Conservation (phyloP, 2,113 vertebrate genomes). For the Panthera leo region DNA sequence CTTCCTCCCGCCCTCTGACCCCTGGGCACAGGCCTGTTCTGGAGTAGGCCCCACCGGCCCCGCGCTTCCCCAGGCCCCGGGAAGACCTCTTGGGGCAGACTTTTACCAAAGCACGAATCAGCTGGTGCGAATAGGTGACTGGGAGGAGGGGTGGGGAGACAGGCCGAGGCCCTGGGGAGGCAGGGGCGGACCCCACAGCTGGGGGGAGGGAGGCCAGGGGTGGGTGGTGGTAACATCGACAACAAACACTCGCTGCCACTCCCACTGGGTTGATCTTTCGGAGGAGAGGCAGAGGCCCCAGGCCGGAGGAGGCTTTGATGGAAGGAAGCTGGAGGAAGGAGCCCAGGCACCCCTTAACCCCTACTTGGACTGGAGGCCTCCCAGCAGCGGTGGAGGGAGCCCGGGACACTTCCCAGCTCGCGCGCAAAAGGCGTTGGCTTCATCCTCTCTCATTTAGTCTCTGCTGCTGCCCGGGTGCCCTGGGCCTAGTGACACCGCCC, state of each 20-base stretch:
- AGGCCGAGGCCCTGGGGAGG: accelerated
- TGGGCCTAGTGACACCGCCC: too few relatives aligned
- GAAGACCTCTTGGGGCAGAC: not conserved
- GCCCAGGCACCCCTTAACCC: not conserved
- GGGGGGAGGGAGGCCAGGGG: not conserved
- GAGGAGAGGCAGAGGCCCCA: not conserved
- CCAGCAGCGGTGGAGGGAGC: accelerated
- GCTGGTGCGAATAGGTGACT: too few relatives aligned
- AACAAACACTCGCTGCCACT: accelerated
- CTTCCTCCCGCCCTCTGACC: accelerated
- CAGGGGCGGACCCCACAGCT: not conserved
- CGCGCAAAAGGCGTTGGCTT: not conserved
- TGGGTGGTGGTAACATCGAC: not conserved
- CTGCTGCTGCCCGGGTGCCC: not conserved
- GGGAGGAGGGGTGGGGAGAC: too few relatives aligned
- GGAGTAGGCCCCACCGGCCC: too few relatives aligned
- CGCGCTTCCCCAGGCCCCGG: not conserved
- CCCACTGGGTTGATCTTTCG: not conserved
- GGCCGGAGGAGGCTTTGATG: not conserved
- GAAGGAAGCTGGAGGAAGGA: not conserved
- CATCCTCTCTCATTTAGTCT: not conserved
- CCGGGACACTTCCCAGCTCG: not conserved
- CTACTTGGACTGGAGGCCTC: not conserved
- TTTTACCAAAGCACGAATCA: not conserved
- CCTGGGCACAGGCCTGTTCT: not conserved